Base-by-base conservation (phyloP, 2,113 vertebrate species). In the Caretta caretta region DNA sequence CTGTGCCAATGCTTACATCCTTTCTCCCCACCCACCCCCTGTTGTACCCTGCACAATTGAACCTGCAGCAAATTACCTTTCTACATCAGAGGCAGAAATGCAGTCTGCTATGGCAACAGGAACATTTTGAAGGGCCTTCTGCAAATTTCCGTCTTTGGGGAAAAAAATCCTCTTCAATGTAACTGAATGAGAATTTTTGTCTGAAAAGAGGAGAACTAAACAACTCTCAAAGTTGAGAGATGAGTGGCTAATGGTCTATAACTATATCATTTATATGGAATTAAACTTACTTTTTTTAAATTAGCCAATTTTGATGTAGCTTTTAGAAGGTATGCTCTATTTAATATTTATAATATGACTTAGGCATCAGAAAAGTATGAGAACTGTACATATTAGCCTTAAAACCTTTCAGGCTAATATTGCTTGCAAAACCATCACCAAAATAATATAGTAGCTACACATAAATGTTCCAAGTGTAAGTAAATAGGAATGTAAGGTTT, bases 21-120 rank as follows among this genome's bases (percentile, higher is more conserved):
- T 65, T 17, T 59, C 10, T 12, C 4, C 29, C 13, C 5, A 1
- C 56, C 13, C 5, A 2, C 25, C 3, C 2, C 31, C 7, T 1
- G 8, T 69, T n/a, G 35, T 69, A 35, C 35, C 4, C 65, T 69
- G 65, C 65, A 69, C 65, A 69, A 38, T 9, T 69, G 35, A 69
- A n/a, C 35, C 17, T n/a, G 13, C 19, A n/a, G 31, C 8, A 20
- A n/a, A 69, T n/a, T 69, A n/a, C 35, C 35, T 38, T 69, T 69
- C 65, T 69, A 20, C 35, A n/a, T 35, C 62, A 17, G 7, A 65
- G 62, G 16, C 62, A 65, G 62, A 65, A 65, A n/a, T 65, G 62
- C 62, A 65, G 8, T 65, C 29, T 69, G 35, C n/a, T 69, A 17
- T n/a, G 35, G 35, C 9, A 69, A 69, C 65, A 69, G 35, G 65